A percentile compares a stretch with the other conserved stretches of the same genome.
These are phyloP conservation scores for Rhagonycha lutea DNA, from an alignment of 2,888 invertebrate genomes.

Conservation along the genomic window DNA sequence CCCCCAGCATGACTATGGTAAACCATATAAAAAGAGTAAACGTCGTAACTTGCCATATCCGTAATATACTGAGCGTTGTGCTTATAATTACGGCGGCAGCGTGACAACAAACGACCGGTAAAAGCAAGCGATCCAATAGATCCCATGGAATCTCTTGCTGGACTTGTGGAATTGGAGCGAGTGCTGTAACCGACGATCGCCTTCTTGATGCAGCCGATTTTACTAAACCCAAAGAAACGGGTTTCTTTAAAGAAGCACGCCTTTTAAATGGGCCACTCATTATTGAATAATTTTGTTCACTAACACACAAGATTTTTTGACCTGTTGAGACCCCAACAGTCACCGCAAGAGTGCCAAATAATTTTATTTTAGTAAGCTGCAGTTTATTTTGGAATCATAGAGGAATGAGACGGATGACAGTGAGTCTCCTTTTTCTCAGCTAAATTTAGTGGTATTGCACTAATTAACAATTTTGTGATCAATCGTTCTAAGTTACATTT, in stretches of 20 bases:
- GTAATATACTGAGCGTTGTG: slow-evolving; percentile 70
- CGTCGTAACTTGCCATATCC: slow-evolving; percentile 76
- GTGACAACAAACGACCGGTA: slow-evolving; percentile 80
- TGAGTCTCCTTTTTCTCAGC: slow-evolving; percentile 29
- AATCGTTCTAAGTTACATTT: background rate
- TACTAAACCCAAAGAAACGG: slow-evolving; percentile 49
- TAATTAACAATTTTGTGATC: background rate
- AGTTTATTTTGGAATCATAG: slow-evolving; percentile 35
- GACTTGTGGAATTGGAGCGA: slow-evolving; percentile 62
- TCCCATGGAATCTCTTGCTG: slow-evolving; percentile 71
- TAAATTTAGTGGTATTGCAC: slow-evolving; percentile 18
- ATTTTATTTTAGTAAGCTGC: slow-evolving; percentile 31
- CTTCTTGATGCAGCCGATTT: slow-evolving; percentile 54
- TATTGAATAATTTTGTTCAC: slow-evolving; percentile 15
- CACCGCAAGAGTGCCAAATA: slow-evolving; percentile 35
- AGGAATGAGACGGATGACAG: slow-evolving; percentile 16
- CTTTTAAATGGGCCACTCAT: slow-evolving; percentile 56
- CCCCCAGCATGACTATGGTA: slow-evolving; percentile 72
- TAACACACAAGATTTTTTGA: slow-evolving; percentile 21
- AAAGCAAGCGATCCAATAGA: slow-evolving; percentile 71
- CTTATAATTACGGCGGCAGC: slow-evolving; percentile 78
- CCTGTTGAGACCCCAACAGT: slow-evolving; percentile 27
- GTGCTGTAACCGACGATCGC: slow-evolving; percentile 53
- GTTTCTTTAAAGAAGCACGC: slow-evolving; percentile 50
- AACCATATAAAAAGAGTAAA: slow-evolving; percentile 81